phyloP scores from a whole-genome alignment of 2,113 vertebrate genomes.

The Laticauda laticaudata region DNA sequence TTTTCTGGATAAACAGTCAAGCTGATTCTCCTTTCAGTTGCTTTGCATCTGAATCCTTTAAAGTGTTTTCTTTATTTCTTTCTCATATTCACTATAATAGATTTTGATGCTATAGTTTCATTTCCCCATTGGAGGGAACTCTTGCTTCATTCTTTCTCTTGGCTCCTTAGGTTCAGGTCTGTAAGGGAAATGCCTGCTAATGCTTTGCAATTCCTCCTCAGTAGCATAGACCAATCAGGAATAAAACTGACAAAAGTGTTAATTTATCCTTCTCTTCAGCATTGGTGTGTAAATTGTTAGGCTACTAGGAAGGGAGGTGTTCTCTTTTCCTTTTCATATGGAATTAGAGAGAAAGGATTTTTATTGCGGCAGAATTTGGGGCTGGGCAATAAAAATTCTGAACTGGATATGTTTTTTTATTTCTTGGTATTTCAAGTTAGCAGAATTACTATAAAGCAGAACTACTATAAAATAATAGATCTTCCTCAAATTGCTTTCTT shows the following conservation, averaged over 20 bases:
- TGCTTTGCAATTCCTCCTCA: neutral
- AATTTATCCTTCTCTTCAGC: neutral
- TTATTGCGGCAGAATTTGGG: neutral
- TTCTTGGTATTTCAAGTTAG: neutral
- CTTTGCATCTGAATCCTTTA: no score
- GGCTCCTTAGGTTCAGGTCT: neutral
- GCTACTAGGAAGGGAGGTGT: neutral
- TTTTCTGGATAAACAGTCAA: neutral
- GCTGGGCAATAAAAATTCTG: neutral
- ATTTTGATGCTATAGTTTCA: neutral
- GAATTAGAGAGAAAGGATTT: neutral
- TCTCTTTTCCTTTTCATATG: neutral
- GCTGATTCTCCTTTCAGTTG: neutral
- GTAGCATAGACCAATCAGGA: neutral
- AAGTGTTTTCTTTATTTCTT: neutral
- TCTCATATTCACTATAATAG: neutral
- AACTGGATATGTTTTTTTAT: neutral
- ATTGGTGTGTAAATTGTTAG: neutral
- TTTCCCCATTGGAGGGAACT: neutral
- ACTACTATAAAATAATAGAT: neutral
- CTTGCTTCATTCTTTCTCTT: neutral
- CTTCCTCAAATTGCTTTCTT: neutral
- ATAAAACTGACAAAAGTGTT: neutral
- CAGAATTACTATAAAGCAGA: neutral
- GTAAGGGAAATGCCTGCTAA: neutral